Conservation (phyloP, 2,113 vertebrate species). For the human region GRCh38 chr11:77704501-77705000, state of each 20-base stretch:
- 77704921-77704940: too few species aligned
- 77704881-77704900: too few species aligned
- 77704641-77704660: not conserved
- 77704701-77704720: not conserved
- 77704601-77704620: not conserved
- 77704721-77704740: not conserved
- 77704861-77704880: too few species aligned
- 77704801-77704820: too few species aligned
- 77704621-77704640: not conserved
- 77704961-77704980: too few species aligned
- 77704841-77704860: too few species aligned
- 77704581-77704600: not conserved
- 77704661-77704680: not conserved
- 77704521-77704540: conserved; percentile 16
- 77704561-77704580: not conserved
- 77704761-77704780: too few species aligned
- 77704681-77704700: not conserved
- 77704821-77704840: too few species aligned
- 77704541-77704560: not conserved
- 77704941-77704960: too few species aligned
- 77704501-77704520: not conserved
- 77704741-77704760: not conserved
- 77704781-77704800: too few species aligned
- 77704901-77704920: too few species aligned
- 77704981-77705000: too few species aligned